phyloP scores from a whole-genome alignment of 1,140 invertebrate genomes.

The Bilobella aurantiaca region DNA sequence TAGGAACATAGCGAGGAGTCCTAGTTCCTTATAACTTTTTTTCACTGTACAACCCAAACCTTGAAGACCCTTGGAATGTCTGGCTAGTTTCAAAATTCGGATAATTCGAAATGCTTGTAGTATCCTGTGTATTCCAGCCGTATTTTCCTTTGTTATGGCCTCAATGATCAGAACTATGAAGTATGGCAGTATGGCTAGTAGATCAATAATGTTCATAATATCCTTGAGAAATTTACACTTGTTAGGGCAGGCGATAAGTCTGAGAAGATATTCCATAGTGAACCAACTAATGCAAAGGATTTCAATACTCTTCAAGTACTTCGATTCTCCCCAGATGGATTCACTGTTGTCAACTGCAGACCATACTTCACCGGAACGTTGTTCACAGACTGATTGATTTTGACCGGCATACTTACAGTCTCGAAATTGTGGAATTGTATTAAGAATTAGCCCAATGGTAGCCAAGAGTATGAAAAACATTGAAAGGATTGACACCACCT shows the following conservation, averaged over 20 bases:
- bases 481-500: no score
- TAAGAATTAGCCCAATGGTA: no score
- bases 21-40: conserved; percentile 98
- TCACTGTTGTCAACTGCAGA: no score
- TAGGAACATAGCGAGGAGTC: conserved; percentile 95
- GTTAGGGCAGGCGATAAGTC: conserved; percentile 96
- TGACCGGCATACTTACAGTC: no score
- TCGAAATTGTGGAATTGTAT: no score
- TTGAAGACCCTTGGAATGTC: conserved; percentile 96
- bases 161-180: conserved; percentile 91
- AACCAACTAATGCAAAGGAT: conserved; percentile 99
- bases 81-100: conserved; percentile 95
- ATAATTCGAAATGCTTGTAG: conserved; percentile 99
- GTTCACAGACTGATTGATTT: no score
- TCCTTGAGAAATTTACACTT: conserved; percentile 99
- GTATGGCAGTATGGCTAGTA: conserved; percentile 97
- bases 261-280: conserved; percentile 92
- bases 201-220: conserved; percentile 95
- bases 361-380: no score
- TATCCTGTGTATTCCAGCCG: conserved; percentile 90
- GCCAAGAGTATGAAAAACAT: no score
- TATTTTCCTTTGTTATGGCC: conserved; percentile 84
- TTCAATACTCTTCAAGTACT: conserved; percentile 88
- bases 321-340: no score
- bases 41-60: conserved; percentile 95